Conservation (phyloP, 2,888 invertebrate species). For the Leucania comma region DNA sequence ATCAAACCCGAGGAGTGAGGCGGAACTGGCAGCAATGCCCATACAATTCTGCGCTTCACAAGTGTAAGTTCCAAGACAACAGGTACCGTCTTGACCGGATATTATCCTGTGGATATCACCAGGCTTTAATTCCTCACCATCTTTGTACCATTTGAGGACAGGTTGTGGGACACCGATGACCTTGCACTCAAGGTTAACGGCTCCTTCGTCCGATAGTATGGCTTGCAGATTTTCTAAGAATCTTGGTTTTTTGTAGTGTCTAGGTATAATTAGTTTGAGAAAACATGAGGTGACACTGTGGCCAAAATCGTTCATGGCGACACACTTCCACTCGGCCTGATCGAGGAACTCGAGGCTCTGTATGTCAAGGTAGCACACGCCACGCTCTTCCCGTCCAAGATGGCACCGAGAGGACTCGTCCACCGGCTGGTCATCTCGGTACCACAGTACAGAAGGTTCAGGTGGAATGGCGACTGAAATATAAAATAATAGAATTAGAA, state of each 20-base stretch:
- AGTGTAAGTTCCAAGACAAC: slow-evolving; percentile 97
- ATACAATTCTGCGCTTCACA: slow-evolving; percentile 98
- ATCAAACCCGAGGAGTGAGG: slow-evolving; percentile 96
- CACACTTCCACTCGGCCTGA: slow-evolving; percentile 98
- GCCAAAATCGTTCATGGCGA: slow-evolving; percentile 97
- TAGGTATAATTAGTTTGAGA: slow-evolving; percentile 95
- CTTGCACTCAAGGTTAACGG: slow-evolving; percentile 97
- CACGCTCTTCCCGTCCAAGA: slow-evolving; percentile 92
- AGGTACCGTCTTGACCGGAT: slow-evolving; percentile 97
- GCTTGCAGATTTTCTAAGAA: slow-evolving; percentile 96
- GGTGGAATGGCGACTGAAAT: slow-evolving; percentile 94
- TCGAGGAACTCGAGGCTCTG: slow-evolving; percentile 94
- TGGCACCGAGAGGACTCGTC: slow-evolving; percentile 93
- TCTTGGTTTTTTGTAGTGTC: slow-evolving; percentile 96
- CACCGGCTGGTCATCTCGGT: slow-evolving; percentile 95
- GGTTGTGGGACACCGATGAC: slow-evolving; percentile 98
- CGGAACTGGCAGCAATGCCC: slow-evolving; percentile 97
- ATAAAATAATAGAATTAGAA: slow-evolving; percentile 32
- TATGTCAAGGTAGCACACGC: slow-evolving; percentile 94
- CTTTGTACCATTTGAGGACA: slow-evolving; percentile 97
- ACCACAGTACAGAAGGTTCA: slow-evolving; percentile 96
- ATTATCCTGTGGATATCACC: slow-evolving; percentile 98
- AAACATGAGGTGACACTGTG: slow-evolving; percentile 97
- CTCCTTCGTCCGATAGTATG: slow-evolving; percentile 96
- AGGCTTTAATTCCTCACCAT: slow-evolving; percentile 96